A percentile compares a stretch with the other conserved stretches of the same genome.
phyloP scores from a whole-genome alignment of 2,113 vertebrate species.

The Spheniscus mendiculus region DNA sequence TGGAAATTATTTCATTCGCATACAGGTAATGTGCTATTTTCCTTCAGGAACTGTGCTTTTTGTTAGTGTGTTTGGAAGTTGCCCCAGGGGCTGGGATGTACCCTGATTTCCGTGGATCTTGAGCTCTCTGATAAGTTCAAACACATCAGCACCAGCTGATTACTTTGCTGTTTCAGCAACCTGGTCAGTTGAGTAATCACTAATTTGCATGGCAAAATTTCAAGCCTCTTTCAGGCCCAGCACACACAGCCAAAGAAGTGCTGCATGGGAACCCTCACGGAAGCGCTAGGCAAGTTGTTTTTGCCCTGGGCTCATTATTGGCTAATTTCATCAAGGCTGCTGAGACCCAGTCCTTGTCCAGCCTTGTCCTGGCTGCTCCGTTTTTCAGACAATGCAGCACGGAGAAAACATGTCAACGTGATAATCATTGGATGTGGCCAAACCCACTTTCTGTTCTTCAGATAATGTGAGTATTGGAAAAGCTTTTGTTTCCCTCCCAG shows the following conservation, averaged over 20 bases:
- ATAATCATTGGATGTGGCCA: neutral
- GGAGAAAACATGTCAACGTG: neutral
- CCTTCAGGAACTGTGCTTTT: neutral
- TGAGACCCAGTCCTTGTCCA: neutral
- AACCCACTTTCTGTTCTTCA: neutral
- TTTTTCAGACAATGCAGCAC: neutral
- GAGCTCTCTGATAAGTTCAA: neutral
- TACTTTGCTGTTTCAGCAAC: neutral
- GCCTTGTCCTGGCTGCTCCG: neutral
- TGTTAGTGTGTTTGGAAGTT: neutral
- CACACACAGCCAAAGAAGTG: neutral
- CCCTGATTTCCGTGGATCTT: neutral
- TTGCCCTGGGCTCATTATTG: neutral
- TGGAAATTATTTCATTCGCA: neutral
- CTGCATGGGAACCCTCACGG: neutral
- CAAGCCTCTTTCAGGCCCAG: neutral
- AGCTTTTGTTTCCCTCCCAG: neutral
- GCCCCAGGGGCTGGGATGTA: neutral
- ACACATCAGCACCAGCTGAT: neutral
- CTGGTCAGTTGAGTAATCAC: neutral
- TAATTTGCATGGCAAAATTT: neutral
- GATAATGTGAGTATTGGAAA: neutral
- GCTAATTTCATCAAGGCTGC: neutral
- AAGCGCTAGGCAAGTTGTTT: neutral
- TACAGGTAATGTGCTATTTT: neutral